Evolutionary conservation across 2,888 invertebrate species (phyloP).

Genomic region (Drosophila subsilvestris): DNA sequence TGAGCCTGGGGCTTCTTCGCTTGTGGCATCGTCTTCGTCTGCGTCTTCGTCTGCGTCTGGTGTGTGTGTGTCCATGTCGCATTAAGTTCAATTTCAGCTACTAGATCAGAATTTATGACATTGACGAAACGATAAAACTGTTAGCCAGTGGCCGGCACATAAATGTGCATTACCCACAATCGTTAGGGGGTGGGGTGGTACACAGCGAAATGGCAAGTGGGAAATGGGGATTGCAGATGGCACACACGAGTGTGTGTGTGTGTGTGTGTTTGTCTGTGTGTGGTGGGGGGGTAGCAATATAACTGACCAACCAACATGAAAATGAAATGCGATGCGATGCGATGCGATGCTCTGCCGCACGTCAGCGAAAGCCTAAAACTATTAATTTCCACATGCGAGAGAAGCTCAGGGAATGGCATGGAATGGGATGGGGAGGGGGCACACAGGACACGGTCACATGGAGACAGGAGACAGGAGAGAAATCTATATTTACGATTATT

Average conservation of each 20-base stretch:
- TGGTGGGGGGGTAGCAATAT: conserved; percentile 44
- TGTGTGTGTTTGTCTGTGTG: not conserved
- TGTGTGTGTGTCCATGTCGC: conserved; percentile 51
- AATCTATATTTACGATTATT: conserved; percentile 83
- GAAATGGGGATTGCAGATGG: conserved; percentile 5
- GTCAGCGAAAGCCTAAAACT: conserved; percentile 71
- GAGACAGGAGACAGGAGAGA: conserved; percentile 41
- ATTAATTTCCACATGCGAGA: conserved; percentile 70
- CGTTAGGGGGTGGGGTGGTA: not conserved
- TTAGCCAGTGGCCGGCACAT: conserved; percentile 51
- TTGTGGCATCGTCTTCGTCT: not conserved
- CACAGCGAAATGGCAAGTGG: not conserved
- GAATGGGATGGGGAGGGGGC: not conserved
- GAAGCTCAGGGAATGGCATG: conserved; percentile 22
- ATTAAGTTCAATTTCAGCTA: conserved; percentile 78
- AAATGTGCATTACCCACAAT: conserved; percentile 66
- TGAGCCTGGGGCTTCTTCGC: not conserved
- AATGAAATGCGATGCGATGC: conserved; percentile 73
- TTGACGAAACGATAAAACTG: conserved; percentile 78
- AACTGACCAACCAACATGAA: conserved; percentile 67
- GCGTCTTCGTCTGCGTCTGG: not conserved
- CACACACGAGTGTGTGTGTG: not conserved
- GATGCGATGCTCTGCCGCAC: conserved; percentile 52
- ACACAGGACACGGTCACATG: not conserved
- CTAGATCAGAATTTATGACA: conserved; percentile 80